These are phyloP conservation scores for Sipha maydis DNA, from an alignment of 2,888 invertebrate species.

Conservation along the genomic window DNA sequence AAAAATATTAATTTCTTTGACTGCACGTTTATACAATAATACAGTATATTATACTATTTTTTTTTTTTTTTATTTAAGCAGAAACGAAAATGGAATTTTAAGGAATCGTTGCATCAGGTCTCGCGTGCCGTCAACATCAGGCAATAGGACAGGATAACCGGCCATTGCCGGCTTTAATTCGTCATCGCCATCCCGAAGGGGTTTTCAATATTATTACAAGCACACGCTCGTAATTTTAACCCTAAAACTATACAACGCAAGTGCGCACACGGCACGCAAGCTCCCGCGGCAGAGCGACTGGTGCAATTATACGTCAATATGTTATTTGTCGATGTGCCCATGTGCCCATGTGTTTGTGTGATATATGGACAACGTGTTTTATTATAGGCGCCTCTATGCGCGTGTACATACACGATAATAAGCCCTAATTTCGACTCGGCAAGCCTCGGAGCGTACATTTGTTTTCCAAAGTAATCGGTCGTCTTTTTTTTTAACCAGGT, in stretches of 20 bases:
- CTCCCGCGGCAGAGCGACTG: conserved; percentile 29
- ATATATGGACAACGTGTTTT: conserved; percentile 54
- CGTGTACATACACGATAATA: conserved; percentile 3
- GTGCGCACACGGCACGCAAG: conserved; percentile 8
- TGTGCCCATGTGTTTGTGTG: conserved; percentile 1
- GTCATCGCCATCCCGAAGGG: background rate
- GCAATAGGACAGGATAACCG: background rate
- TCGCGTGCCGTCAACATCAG: background rate
- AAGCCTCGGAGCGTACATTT: conserved; percentile 43
- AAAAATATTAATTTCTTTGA: too few relatives aligned
- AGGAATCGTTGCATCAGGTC: background rate
- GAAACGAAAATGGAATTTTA: background rate
- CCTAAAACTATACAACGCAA: background rate
- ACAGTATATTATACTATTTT: background rate
- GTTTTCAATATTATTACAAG: background rate
- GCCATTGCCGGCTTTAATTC: background rate
- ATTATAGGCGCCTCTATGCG: conserved; percentile 40
- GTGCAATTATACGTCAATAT: conserved; percentile 39
- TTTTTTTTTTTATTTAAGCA: background rate
- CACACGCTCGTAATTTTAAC: background rate
- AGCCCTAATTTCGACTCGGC: conserved; percentile 48
- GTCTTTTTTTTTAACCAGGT: background rate
- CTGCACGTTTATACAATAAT: too few relatives aligned
- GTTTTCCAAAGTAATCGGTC: conserved; percentile 51
- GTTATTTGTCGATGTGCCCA: background rate